Conservation (phyloP, 2,113 vertebrate genomes). For the Phalacrocorax aristotelis region DNA sequence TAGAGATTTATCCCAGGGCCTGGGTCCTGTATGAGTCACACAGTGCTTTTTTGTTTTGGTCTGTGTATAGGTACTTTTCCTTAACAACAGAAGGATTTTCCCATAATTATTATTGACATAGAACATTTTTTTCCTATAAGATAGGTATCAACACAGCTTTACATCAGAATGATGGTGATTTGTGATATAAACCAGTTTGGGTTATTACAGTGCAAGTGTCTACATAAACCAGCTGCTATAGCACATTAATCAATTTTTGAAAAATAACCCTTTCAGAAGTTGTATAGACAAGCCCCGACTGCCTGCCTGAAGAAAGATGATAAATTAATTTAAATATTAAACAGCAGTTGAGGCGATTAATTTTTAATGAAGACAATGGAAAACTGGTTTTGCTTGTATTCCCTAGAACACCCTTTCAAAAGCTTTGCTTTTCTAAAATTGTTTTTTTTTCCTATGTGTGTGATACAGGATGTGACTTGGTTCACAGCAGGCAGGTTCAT, state of each 20-base stretch:
- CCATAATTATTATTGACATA: neutral
- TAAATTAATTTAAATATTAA: conserved; percentile 19
- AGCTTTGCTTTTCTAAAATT: neutral
- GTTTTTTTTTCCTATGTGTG: neutral
- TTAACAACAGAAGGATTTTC: neutral
- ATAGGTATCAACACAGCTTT: neutral
- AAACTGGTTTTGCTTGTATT: conserved; percentile 22
- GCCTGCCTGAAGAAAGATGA: neutral
- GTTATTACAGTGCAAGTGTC: neutral
- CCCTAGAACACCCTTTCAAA: neutral
- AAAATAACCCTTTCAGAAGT: neutral
- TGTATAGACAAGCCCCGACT: neutral
- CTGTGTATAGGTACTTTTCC: neutral
- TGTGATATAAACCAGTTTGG: neutral
- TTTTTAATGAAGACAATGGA: neutral
- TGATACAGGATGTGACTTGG: conserved; percentile 15
- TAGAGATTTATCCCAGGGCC: neutral
- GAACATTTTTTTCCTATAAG: neutral
- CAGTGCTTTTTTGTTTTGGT: neutral
- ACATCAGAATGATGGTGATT: neutral
- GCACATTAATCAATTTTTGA: neutral
- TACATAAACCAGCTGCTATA: neutral
- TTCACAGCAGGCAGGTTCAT: conserved; percentile 33
- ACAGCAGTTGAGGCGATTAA: neutral
- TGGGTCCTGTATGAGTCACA: neutral